Base-by-base conservation (phyloP, 1,140 invertebrate species). In the Macrocentrus cingulum region DNA sequence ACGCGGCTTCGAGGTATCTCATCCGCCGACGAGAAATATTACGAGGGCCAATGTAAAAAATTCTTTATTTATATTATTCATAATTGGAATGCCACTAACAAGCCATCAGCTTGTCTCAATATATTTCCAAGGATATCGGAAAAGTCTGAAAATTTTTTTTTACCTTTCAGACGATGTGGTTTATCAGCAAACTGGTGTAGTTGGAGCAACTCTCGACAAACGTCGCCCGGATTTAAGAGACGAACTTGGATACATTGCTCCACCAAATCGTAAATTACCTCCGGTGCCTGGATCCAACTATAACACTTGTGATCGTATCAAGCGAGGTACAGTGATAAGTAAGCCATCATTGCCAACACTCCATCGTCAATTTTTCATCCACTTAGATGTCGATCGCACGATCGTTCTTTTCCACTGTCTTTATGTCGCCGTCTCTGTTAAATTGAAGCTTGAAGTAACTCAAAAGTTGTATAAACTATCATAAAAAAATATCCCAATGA, bases 301-400 rank as follows among this genome's bases (percentile, higher is more conserved):
- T 80, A 94, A 93, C 76, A 95, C 92, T 20, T 94, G 92, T 79
- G 92, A 94, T 82, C 85, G 91, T 67, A 92, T 94, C 81, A 94
- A 94, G 84, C 84, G 91, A 85, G 91, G 91, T 87, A 91, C 88
- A 81, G 87, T 89, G 63, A 90, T 91, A 85, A 91, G 90, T 91
- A 87, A 91, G 89, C 85, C 75, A 73, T 62, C 72, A 72, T 63
- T 72, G 63, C 66, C 66, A 71, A 77, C 67, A 70, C 63, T 64
- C 66, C 55, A 41, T 58, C 34, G 49, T 58, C 48, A 50, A 59
- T 46, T 42, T 55, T 20, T 54, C 22, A 54, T 59, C 25, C 53
- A 58, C 60, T 29, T 60, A 56, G 63, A 59, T 65, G 61, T 61
- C 49, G 60, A 51, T 51, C 37, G 63, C 63, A 65, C 63, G 63